Conservation (phyloP, 2,888 invertebrate genomes). For the Sepiola atlantica region DNA sequence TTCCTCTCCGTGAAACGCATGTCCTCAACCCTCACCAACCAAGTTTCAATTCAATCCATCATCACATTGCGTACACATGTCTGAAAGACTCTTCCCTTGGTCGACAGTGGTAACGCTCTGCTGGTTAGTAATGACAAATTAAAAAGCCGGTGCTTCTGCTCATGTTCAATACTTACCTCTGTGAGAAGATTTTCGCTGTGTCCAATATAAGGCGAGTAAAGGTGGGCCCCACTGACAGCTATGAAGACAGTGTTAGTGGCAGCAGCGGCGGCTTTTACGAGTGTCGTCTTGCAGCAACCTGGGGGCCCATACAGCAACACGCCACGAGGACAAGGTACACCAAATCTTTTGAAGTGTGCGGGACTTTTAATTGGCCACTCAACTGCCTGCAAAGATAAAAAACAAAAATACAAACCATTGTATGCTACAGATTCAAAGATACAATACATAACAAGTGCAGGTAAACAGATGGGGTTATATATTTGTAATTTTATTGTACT, state of each 20-base stretch:
- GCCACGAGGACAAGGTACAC: conserved; percentile 72
- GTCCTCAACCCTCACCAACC: too few species aligned
- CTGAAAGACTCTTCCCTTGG: too few species aligned
- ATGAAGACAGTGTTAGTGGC: conserved; percentile 77
- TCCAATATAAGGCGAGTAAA: conserved; percentile 81
- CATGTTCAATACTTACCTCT: conserved; percentile 70
- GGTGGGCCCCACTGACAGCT: conserved; percentile 79
- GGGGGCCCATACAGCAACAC: conserved; percentile 81
- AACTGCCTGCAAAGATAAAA: conserved; percentile 60
- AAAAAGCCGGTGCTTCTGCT: background rate
- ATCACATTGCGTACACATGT: too few species aligned
- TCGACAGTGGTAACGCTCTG: too few species aligned
- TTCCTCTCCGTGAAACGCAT: too few species aligned
- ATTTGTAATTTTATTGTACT: too few species aligned
- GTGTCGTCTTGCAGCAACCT: conserved; percentile 81
- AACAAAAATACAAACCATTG: background rate
- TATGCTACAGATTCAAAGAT: background rate
- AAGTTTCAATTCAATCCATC: too few species aligned
- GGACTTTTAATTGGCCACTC: conserved; percentile 69
- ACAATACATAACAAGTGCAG: background rate
- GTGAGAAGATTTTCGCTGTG: conserved; percentile 80
- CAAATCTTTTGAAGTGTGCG: conserved; percentile 64
- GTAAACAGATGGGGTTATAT: background rate
- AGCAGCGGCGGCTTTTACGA: conserved; percentile 79
- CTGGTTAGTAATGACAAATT: too few species aligned